Evolutionary conservation across 2,797 vertebrate genomes (phyloP).

Genomic region (Gallirallus australis): DNA sequence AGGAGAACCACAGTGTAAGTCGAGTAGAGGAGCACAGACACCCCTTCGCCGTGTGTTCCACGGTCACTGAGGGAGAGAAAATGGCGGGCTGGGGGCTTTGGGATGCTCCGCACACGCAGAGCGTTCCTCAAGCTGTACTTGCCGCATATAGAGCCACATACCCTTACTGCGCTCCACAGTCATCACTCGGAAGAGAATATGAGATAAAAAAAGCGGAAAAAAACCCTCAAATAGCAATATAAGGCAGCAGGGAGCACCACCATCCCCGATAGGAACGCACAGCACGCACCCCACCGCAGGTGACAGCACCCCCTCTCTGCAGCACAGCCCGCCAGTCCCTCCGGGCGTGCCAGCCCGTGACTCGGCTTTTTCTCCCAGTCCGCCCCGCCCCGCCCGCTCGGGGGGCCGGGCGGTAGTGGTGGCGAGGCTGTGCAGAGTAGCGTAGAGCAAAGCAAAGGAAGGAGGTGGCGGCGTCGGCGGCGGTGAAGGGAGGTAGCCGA

Average conservation of each 20-base stretch:
- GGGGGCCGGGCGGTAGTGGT: not conserved
- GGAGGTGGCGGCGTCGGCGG: not conserved
- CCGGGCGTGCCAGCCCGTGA: accelerated
- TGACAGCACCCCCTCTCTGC: accelerated
- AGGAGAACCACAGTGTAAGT: accelerated
- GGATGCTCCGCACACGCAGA: no score
- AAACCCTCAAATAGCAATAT: not conserved
- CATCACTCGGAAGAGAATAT: accelerated
- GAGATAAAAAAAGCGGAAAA: accelerated
- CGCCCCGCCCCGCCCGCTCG: not conserved
- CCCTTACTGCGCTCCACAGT: accelerated
- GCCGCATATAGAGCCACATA: accelerated
- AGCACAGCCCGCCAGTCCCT: accelerated
- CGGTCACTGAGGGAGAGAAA: not conserved
- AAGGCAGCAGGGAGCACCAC: accelerated
- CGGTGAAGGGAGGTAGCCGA: not conserved
- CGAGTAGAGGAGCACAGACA: accelerated
- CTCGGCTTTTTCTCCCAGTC: not conserved
- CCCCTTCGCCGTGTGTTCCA: no score
- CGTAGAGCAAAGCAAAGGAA: not conserved
- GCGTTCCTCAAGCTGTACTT: not conserved
- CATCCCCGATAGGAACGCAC: accelerated
- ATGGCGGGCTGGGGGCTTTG: not conserved
- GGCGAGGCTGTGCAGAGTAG: not conserved
- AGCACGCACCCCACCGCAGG: accelerated